These are phyloP conservation scores for Dipodomys spectabilis DNA, from an alignment of 2,113 vertebrate genomes.

Conservation along the genomic window DNA sequence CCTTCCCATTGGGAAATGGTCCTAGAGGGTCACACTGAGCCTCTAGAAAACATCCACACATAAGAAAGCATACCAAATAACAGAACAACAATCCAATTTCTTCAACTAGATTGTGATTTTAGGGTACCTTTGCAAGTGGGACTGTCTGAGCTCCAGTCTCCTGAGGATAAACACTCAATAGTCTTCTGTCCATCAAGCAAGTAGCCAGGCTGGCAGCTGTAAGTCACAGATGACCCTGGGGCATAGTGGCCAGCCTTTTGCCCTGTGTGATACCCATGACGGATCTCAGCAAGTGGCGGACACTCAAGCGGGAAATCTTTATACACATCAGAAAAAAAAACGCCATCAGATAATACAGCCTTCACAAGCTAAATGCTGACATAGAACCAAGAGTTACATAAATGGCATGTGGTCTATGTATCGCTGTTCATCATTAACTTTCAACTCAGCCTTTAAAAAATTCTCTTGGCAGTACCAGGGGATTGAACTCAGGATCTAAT, in stretches of 20 bases:
- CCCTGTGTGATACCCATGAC: slow-evolving; percentile 64
- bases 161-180: slow-evolving; percentile 79
- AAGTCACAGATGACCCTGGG: slow-evolving; percentile 81
- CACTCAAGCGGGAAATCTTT: slow-evolving; percentile 64
- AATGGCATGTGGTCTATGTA: not conserved
- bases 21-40: slow-evolving; percentile 56
- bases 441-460: not conserved
- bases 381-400: not conserved
- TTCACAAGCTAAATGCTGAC: not conserved
- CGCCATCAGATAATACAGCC: slow-evolving; percentile 23
- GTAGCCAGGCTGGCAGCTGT: slow-evolving; percentile 79
- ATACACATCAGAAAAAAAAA: slow-evolving; percentile 2
- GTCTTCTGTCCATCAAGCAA: slow-evolving; percentile 74
- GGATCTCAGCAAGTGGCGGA: slow-evolving; percentile 59
- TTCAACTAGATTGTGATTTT: not conserved
- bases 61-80: not conserved
- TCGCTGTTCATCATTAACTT: not conserved
- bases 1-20: slow-evolving; percentile 61
- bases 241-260: slow-evolving; percentile 10
- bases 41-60: slow-evolving; percentile 50
- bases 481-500: no score
- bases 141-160: slow-evolving; percentile 79
- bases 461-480: no score
- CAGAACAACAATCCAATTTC: not conserved
- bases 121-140: slow-evolving; percentile 82